These are phyloP conservation scores for Globodera ellingtonae DNA, from an alignment of 1,140 invertebrate species.

Conservation along the genomic window DNA sequence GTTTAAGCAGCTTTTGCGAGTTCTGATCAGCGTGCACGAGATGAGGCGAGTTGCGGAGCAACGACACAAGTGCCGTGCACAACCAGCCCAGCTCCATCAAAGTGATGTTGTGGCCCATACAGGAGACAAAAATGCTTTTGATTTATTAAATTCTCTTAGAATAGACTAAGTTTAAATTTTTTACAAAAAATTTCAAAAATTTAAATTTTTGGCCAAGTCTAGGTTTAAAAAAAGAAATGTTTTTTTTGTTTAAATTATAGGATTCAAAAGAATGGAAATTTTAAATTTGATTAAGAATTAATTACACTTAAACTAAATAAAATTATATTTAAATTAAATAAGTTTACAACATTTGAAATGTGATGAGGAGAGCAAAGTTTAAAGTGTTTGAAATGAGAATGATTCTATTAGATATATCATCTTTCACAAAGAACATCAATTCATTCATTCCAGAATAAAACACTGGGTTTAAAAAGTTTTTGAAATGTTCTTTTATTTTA, in stretches of 20 bases:
- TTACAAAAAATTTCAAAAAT: not conserved
- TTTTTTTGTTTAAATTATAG: not conserved
- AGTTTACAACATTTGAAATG: too few relatives aligned
- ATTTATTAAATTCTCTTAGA: not conserved
- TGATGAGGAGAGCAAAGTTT: too few relatives aligned
- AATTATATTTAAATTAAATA: too few relatives aligned
- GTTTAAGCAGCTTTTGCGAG: constrained; percentile 14
- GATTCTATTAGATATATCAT: too few relatives aligned
- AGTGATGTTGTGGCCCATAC: constrained; percentile 23
- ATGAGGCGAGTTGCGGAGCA: constrained; percentile 13
- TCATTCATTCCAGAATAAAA: too few relatives aligned
- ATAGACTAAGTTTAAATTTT: not conserved
- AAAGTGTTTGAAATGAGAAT: too few relatives aligned
- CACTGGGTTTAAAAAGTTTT: too few relatives aligned
- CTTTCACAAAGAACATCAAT: too few relatives aligned
- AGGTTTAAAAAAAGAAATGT: not conserved
- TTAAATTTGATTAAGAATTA: too few relatives aligned
- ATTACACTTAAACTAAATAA: too few relatives aligned
- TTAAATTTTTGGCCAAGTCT: not conserved
- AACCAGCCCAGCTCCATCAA: constrained; percentile 26
- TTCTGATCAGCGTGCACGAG: constrained; percentile 15
- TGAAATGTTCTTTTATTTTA: too few relatives aligned
- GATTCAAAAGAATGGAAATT: too few relatives aligned
- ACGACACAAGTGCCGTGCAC: constrained; percentile 13
- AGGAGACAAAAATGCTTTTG: not conserved